These are phyloP conservation scores for Dexiosoma caninum DNA, from an alignment of 2,888 invertebrate genomes.

Conservation along the genomic window DNA sequence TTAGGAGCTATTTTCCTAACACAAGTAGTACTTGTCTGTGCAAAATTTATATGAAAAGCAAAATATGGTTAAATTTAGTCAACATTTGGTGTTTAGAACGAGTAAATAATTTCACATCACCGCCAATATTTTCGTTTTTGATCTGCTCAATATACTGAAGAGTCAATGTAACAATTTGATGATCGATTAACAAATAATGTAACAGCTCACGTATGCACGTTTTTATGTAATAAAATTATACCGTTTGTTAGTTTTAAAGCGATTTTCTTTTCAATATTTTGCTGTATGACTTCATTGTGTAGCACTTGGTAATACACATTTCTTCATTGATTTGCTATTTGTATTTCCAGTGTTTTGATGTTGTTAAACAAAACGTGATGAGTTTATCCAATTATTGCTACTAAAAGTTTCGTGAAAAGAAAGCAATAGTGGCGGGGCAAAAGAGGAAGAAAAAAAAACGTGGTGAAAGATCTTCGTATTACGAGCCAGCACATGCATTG, in stretches of 20 bases:
- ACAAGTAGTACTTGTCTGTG: too few relatives aligned
- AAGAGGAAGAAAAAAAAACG: background rate
- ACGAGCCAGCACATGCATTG: background rate
- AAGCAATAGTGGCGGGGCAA: too few relatives aligned
- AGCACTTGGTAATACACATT: background rate
- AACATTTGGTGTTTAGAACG: too few relatives aligned
- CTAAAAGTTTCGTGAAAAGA: background rate
- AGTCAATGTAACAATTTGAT: slow-evolving; percentile 54
- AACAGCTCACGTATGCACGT: slow-evolving; percentile 55
- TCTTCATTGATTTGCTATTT: background rate
- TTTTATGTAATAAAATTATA: slow-evolving; percentile 59
- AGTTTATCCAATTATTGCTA: background rate
- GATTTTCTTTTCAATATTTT: slow-evolving; percentile 1
- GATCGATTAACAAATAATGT: slow-evolving; percentile 21
- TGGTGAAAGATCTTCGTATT: background rate
- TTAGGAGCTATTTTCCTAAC: too few relatives aligned
- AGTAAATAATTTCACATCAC: background rate
- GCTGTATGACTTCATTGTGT: background rate
- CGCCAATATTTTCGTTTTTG: background rate
- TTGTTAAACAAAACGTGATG: slow-evolving; percentile 48
- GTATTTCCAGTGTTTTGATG: slow-evolving; percentile 14
- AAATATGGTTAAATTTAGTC: too few relatives aligned
- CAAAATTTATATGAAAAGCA: too few relatives aligned
- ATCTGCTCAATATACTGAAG: background rate
- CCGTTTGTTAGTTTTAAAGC: slow-evolving; percentile 27